Percentiles rank a stretch among this genome's conserved stretches.
Evolutionary conservation across 2,888 invertebrate species (phyloP).

Genomic region (Epicampocera succincta): DNA sequence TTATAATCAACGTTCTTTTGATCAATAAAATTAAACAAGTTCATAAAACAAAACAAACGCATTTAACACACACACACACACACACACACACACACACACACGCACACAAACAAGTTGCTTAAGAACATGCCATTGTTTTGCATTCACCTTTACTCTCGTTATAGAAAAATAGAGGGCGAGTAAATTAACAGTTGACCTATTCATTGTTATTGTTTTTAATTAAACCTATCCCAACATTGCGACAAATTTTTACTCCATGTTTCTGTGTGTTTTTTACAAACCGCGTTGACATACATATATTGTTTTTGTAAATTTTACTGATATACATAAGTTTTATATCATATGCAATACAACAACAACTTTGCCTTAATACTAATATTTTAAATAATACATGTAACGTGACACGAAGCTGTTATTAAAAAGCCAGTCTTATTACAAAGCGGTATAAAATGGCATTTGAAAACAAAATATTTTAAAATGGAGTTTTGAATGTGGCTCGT

Average conservation of each 20-base stretch:
- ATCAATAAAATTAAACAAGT: slow-evolving; percentile 26
- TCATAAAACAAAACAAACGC: not conserved
- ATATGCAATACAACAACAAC: too few species aligned
- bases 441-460: too few species aligned
- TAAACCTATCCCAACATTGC: slow-evolving; percentile 59
- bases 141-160: not conserved
- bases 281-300: not conserved
- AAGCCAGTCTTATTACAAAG: too few species aligned
- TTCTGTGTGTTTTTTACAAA: not conserved
- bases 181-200: slow-evolving; percentile 18
- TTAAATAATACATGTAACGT: too few species aligned
- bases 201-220: slow-evolving; percentile 28
- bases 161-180: not conserved
- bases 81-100: not conserved
- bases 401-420: too few species aligned
- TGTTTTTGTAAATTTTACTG: too few species aligned
- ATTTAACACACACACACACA: not conserved
- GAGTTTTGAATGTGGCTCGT: too few species aligned
- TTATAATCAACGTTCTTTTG: slow-evolving; percentile 29
- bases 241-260: not conserved
- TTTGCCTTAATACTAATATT: too few species aligned
- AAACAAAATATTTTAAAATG: too few species aligned
- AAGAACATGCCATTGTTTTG: not conserved
- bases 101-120: not conserved
- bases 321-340: too few species aligned